These are phyloP conservation scores for Scaptomyza hsui DNA, from an alignment of 1,140 invertebrate species.

Conservation along the genomic window DNA sequence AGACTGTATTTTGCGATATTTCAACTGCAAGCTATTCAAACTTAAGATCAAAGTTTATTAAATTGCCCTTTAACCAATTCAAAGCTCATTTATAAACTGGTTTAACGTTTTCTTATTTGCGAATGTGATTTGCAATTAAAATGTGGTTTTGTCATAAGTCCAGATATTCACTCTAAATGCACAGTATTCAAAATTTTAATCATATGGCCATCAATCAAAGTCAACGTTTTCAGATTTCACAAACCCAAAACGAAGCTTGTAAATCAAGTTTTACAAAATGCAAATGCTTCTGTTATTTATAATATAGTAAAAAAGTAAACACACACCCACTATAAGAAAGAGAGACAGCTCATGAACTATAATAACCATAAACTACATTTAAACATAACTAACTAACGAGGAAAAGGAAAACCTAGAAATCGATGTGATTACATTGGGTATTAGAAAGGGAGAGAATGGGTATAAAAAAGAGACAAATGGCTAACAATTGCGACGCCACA, in stretches of 20 bases:
- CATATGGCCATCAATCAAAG: conserved; percentile 50
- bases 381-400: conserved; percentile 18
- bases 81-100: background rate
- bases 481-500: conserved; percentile 30
- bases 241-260: conserved; percentile 20
- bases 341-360: conserved; percentile 48
- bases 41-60: background rate
- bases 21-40: no score
- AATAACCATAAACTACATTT: conserved; percentile 44
- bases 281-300: background rate
- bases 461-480: background rate
- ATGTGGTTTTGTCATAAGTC: conserved; percentile 4
- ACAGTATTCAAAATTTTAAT: conserved; percentile 25
- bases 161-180: background rate
- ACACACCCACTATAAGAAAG: conserved; percentile 16
- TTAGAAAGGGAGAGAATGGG: conserved; percentile 24
- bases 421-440: conserved; percentile 68
- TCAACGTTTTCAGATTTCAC: conserved; percentile 31
- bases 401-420: conserved; percentile 47
- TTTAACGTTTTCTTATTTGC: background rate
- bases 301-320: conserved; percentile 15
- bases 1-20: no score
- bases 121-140: background rate
- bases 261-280: conserved; percentile 27
- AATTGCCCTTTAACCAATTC: background rate